phyloP scores from a whole-genome alignment of 2,888 invertebrate species.

The Sinhomidia bicolor region DNA sequence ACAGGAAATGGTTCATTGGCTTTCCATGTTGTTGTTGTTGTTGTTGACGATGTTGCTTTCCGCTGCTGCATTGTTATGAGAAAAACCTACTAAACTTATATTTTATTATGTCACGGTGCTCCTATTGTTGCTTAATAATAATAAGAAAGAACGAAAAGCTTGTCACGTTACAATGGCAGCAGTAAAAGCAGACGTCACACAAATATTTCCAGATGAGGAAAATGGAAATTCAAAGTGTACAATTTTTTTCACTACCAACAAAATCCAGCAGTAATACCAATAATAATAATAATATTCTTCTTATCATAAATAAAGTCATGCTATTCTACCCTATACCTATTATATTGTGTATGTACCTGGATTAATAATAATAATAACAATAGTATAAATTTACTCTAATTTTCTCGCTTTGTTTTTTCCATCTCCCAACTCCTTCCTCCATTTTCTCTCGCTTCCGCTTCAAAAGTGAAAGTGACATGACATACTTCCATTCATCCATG shows the following conservation, averaged over 20 bases:
- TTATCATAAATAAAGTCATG: no score
- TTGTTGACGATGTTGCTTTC: background rate
- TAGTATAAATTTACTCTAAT: background rate
- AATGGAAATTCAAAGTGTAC: background rate
- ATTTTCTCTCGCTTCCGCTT: background rate
- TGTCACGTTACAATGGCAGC: background rate
- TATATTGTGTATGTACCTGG: no score
- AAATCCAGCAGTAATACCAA: no score
- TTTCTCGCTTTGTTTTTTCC: background rate
- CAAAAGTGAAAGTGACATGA: no score
- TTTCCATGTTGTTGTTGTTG: background rate
- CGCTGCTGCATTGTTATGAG: no score
- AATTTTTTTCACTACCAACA: no score
- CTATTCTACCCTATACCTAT: no score
- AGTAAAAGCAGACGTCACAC: no score
- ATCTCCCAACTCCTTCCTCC: background rate
- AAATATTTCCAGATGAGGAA: background rate
- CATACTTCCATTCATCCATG: background rate
- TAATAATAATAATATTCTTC: background rate
- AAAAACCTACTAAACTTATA: background rate
- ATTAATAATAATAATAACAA: no score
- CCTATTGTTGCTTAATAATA: background rate
- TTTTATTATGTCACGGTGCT: background rate
- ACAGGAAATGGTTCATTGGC: slow-evolving; percentile 47
- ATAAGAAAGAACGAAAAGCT: background rate